Evolutionary conservation across 2,888 invertebrate genomes (phyloP), one percentile per base, ranked within the genome.

Genomic region (Leptinotarsa haldemani): DNA sequence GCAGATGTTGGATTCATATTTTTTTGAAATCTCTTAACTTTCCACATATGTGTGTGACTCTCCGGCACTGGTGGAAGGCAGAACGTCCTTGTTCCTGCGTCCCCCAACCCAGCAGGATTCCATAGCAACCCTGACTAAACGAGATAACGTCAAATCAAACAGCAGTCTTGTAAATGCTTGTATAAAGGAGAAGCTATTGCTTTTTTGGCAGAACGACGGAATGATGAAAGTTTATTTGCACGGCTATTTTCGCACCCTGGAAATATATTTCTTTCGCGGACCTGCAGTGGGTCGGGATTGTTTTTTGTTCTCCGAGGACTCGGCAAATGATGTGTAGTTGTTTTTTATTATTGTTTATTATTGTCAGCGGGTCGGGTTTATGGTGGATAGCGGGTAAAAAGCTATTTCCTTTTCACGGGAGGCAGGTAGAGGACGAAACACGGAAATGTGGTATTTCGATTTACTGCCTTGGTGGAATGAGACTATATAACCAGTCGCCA

Each of bases 81-180:
- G 65, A 48, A 46, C 70, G 73, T 79, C 80, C 80, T 78, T 80
- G 76, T 78, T 81, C 79, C 75, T 81, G 80, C 80, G 74, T 76
- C 79, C 77, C 78, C 77, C 74, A 76, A 81, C 79, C 78, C 77
- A 75, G 77, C 77, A 75, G 80, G 81, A 80, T 79, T 81, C 80
- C 82, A 82, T 83, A 81, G 82, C 82, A 82, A 82, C 81, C 81
- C 81, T 79, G 80, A 79, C 80, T 81, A 73, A 79, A 80, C 79
- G 81, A 81, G 81, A 82, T 82, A 82, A 80, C 80, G 80, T 80
- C 78, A 78, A 79, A 75, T 75, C 77, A 77, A 79, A 80, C 79
- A 77, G 76, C 76, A 68, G 74, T 73, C 72, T 65, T 74, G 74
- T 69, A 77, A 79, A 79, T 77, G 73, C 75, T 77, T 64, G 70